Conservation (phyloP, 2,113 vertebrate species). For the Spheniscus mendiculus region DNA sequence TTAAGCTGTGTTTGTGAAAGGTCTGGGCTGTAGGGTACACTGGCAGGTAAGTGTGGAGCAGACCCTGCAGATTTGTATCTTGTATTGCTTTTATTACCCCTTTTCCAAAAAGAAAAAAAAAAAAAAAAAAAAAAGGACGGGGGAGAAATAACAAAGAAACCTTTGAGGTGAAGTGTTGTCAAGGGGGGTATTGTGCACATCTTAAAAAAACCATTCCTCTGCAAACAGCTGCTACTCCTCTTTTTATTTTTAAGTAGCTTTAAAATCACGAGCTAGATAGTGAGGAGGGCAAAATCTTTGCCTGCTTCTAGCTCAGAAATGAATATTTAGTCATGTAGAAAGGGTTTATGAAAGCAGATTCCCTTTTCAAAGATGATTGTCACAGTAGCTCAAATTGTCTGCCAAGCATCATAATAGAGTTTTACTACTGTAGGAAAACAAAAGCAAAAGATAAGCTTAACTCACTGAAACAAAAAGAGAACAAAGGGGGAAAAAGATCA, state of each 20-base stretch:
- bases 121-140: neutral
- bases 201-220: neutral
- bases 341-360: conserved; percentile 62
- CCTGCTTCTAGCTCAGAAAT: neutral
- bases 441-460: conserved; percentile 69
- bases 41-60: neutral
- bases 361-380: conserved; percentile 67
- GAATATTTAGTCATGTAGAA: conserved; percentile 54
- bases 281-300: neutral
- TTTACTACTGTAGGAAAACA: conserved; percentile 72
- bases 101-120: neutral
- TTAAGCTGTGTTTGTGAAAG: neutral
- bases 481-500: neutral
- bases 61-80: neutral
- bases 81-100: neutral
- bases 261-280: conserved; percentile 24
- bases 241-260: conserved; percentile 25
- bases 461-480: conserved; percentile 56
- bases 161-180: neutral
- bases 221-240: neutral
- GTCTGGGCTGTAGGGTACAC: neutral
- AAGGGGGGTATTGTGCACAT: neutral
- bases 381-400: conserved; percentile 71
- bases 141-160: neutral
- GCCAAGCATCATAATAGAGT: conserved; percentile 60